phyloP scores from a whole-genome alignment of 2,888 invertebrate genomes.

The Nomada fucata region DNA sequence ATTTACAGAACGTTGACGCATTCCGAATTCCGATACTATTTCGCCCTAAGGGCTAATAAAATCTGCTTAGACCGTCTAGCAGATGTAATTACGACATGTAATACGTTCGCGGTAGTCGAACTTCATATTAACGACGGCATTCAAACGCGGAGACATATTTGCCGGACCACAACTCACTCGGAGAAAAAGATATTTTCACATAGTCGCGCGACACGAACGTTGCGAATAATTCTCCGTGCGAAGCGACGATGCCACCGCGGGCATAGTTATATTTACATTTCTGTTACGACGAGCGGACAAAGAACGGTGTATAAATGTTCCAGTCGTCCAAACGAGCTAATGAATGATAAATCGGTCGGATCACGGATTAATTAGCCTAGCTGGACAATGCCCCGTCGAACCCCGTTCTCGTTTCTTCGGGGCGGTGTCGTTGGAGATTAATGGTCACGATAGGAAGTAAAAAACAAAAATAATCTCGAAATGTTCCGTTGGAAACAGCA shows the following conservation, averaged over 20 bases:
- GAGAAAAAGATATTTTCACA: not conserved
- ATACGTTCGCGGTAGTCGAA: no score
- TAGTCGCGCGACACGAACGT: not conserved
- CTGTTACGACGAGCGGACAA: no score
- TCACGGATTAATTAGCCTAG: conserved; percentile 18
- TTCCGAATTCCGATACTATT: no score
- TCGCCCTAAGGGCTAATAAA: no score
- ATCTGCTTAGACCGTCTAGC: no score
- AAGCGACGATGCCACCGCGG: not conserved
- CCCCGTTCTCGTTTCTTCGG: not conserved
- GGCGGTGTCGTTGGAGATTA: not conserved
- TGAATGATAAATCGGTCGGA: conserved; percentile 11
- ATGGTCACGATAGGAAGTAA: not conserved
- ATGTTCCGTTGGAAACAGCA: not conserved
- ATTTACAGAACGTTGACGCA: not conserved
- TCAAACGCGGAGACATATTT: not conserved
- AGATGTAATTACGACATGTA: not conserved
- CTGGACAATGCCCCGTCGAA: not conserved
- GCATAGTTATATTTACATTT: not conserved
- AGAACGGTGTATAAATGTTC: not conserved
- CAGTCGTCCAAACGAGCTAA: not conserved
- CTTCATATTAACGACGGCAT: not conserved
- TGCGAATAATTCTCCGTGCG: not conserved
- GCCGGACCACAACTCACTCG: no score
- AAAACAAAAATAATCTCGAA: not conserved